Conservation (phyloP, 2,113 vertebrate species). For the Passer domesticus region DNA sequence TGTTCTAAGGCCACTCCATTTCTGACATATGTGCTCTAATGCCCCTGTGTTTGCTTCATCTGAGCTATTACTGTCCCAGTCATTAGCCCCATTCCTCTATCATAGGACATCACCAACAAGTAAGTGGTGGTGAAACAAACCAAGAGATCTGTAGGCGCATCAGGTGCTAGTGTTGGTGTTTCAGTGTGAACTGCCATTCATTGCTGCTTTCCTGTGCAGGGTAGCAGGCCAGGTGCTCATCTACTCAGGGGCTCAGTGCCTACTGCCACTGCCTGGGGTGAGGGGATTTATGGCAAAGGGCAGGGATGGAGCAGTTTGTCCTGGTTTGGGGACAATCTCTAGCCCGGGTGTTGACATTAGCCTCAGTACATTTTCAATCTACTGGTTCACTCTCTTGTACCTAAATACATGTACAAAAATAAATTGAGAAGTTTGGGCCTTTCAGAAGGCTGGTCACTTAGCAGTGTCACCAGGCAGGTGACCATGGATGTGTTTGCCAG, state of each 20-base stretch:
- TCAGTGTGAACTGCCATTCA: neutral
- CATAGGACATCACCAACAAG: neutral
- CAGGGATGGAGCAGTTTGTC: neutral
- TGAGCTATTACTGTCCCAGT: neutral
- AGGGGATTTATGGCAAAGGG: neutral
- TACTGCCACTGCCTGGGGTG: rapidly evolving
- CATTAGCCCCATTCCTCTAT: neutral
- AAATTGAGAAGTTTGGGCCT: neutral
- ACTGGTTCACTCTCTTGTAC: neutral
- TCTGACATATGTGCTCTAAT: rapidly evolving
- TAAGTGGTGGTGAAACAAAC: neutral
- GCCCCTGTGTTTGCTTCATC: neutral
- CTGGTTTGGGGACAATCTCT: neutral
- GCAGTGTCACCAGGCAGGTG: neutral
- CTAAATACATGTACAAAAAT: neutral
- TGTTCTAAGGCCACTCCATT: neutral
- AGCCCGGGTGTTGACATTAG: neutral
- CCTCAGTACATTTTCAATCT: neutral
- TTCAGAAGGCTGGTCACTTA: neutral
- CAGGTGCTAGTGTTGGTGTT: neutral
- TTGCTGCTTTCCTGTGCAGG: neutral
- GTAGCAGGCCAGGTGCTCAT: neutral
- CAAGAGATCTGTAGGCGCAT: neutral
- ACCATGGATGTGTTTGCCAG: neutral
- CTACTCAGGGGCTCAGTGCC: neutral